phyloP scores from a whole-genome alignment of 2,113 vertebrate genomes.

The Myotis lucifugus region DNA sequence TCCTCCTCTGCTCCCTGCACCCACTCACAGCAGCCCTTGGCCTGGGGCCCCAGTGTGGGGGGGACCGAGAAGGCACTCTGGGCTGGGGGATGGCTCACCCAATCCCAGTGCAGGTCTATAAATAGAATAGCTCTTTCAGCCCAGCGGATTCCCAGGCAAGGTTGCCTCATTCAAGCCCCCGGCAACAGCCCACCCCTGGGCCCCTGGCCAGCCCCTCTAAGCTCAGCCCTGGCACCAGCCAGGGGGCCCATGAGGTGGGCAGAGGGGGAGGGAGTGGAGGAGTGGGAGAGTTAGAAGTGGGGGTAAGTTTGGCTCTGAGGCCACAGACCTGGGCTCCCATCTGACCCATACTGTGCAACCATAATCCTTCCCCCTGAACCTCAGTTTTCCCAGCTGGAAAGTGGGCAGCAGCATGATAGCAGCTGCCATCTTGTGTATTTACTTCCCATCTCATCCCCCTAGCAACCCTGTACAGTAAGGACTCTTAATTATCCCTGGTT shows the following conservation, averaged over 20 bases:
- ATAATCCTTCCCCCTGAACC: not conserved
- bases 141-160: conserved; percentile 66
- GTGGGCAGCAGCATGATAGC: not conserved
- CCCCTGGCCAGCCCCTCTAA: conserved; percentile 52
- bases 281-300: not conserved
- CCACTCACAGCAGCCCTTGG: not conserved
- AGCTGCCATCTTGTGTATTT: not conserved
- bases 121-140: conserved; percentile 75
- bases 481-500: not conserved
- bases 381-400: conserved; percentile 36
- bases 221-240: conserved; percentile 46
- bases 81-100: not conserved
- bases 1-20: not conserved
- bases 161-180: conserved; percentile 42
- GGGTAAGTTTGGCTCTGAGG: not conserved
- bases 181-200: conserved; percentile 53
- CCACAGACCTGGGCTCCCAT: not conserved
- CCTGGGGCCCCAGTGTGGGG: not conserved
- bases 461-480: not conserved
- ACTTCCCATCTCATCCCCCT: not conserved
- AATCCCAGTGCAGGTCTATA: conserved; percentile 54
- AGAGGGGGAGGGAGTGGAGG: too few relatives aligned
- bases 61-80: not conserved
- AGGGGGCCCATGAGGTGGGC: not conserved
- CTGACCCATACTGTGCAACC: not conserved